These are phyloP conservation scores for Trachelus iudaicus DNA, from an alignment of 2,888 invertebrate genomes.

Conservation along the genomic window DNA sequence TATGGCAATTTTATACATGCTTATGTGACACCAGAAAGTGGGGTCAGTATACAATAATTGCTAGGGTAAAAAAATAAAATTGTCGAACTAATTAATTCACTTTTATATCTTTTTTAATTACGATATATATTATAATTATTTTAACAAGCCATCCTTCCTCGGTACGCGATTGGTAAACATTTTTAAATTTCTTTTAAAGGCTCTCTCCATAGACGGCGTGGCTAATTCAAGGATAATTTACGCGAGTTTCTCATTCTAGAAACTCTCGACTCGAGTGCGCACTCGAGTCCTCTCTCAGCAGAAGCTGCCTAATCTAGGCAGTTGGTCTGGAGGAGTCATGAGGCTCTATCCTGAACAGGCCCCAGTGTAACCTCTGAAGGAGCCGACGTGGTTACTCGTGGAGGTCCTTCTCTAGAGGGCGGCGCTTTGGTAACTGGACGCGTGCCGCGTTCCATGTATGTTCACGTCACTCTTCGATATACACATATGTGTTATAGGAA, in stretches of 20 bases:
- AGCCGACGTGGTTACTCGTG: background rate
- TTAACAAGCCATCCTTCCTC: background rate
- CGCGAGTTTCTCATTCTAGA: constrained; percentile 1
- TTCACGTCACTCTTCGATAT: background rate
- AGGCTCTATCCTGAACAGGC: background rate
- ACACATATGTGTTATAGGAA: background rate
- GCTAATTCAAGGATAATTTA: constrained; percentile 30
- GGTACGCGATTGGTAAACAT: background rate
- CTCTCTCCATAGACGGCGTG: constrained; percentile 7
- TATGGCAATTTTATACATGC: constrained; percentile 28
- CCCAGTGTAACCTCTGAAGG: background rate
- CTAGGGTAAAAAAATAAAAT: background rate
- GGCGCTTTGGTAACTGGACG: constrained; percentile 63
- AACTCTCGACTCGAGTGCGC: constrained; percentile 8
- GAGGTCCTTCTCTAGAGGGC: constrained; percentile 35
- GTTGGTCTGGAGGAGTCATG: background rate
- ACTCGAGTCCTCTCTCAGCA: constrained; percentile 6
- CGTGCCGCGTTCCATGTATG: constrained; percentile 48
- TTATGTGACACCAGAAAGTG: constrained; percentile 18
- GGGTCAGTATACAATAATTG: constrained; percentile 9
- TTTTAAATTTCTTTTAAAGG: background rate
- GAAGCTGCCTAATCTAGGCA: constrained; percentile 2
- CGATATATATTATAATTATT: background rate
- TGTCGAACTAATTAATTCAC: background rate
- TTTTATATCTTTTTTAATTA: no score